Base-by-base conservation (phyloP, 35 echinoderm and acorn worm species). In the Patiria miniata region DNA sequence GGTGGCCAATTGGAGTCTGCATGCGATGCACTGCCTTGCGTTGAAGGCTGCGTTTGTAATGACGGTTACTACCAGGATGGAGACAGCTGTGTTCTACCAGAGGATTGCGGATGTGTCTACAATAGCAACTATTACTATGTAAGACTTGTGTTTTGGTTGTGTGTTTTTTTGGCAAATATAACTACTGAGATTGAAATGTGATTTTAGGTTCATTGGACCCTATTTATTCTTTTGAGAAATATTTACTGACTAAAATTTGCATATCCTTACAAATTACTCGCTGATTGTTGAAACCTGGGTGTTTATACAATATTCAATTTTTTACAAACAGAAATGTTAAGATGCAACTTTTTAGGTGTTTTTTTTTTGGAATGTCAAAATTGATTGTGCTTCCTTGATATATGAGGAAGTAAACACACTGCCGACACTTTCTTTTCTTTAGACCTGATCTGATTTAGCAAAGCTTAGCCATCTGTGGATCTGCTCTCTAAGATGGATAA, bases 11-110 rank as follows among this genome's bases (percentile, higher is more conserved):
- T 84, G 21, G 37, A 51, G 28, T 36, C 39, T 0, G 65, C 65
- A 16, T 93, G 91, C 53, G 29, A 47, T 69, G 58, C 33, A 8
- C 78, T 39, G 17, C 38, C 79, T 12, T 77, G 78, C 32, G 51
- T 84, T 21, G 91, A 93, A 47, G 91, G 91, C 15, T 93, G 91
- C 29, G 69, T 88, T 32, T 93, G 91, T 79, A 85, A 93, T 84
- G 12, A 21, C 30, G 91, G 91, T 17, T 93, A 33, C 58, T 86
- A 88, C 2, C 80, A 83, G 33, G 91, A 93, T 55, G 91, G 91
- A 37, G 40, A 28, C 15, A 22, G 56, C 0, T 93, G 91, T 83
- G 91, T 93, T 21, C 86, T 44, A 19, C 38, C 33, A 44, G 80
- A 82, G 21, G 37, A 59, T 19, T 93, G 91, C 51, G 91, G 91